Evolutionary conservation across 1,140 invertebrate species (phyloP).

Genomic region (Drosophila littoralis): DNA sequence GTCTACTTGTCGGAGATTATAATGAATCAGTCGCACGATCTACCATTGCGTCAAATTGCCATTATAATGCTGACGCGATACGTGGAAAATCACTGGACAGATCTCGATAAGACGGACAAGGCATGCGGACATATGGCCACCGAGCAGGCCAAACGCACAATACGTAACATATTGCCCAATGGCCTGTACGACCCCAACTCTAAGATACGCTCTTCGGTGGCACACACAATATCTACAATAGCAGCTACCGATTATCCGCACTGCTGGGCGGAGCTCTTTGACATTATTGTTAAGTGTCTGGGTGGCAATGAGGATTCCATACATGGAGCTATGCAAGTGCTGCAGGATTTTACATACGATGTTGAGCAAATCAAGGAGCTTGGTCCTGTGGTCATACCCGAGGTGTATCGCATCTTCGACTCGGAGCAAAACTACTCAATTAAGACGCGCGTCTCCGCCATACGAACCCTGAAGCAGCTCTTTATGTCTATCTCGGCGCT

Average conservation of each 20-base stretch:
- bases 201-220: slow-evolving; percentile 89
- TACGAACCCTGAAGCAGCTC: slow-evolving; percentile 78
- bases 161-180: slow-evolving; percentile 88
- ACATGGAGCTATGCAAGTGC: slow-evolving; percentile 91
- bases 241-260: slow-evolving; percentile 93
- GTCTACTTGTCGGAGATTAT: slow-evolving; percentile 90
- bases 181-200: slow-evolving; percentile 90
- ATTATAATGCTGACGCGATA: slow-evolving; percentile 91
- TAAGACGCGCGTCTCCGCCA: slow-evolving; percentile 76
- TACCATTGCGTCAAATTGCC: slow-evolving; percentile 89
- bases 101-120: slow-evolving; percentile 84
- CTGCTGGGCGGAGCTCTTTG: slow-evolving; percentile 90
- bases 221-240: slow-evolving; percentile 91
- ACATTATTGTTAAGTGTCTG: slow-evolving; percentile 88
- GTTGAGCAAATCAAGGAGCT: slow-evolving; percentile 90
- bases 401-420: slow-evolving; percentile 91
- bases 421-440: slow-evolving; percentile 86
- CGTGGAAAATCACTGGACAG: slow-evolving; percentile 90
- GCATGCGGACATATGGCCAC: slow-evolving; percentile 83
- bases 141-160: slow-evolving; percentile 87
- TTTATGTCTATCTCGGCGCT: slow-evolving; percentile 86
- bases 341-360: slow-evolving; percentile 90
- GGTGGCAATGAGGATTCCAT: slow-evolving; percentile 87
- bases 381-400: slow-evolving; percentile 90
- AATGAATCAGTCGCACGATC: slow-evolving; percentile 87